These are phyloP conservation scores for Polietes domitor DNA, from an alignment of 2,888 invertebrate genomes.

Conservation along the genomic window DNA sequence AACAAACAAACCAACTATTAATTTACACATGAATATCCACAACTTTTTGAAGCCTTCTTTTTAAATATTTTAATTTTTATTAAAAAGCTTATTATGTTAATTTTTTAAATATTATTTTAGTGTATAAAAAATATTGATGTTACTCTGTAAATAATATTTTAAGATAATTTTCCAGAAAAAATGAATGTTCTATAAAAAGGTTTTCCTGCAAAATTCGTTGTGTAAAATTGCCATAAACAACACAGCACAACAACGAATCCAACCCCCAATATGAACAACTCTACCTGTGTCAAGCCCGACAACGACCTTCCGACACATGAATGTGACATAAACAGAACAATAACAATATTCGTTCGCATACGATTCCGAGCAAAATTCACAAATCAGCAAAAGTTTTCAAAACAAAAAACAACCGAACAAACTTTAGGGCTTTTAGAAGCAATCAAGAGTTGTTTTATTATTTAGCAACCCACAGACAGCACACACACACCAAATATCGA, in stretches of 20 bases:
- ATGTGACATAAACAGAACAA: constrained; percentile 3
- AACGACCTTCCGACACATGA: neutral
- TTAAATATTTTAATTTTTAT: too few species aligned
- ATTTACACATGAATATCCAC: too few species aligned
- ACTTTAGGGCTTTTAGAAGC: constrained; percentile 59
- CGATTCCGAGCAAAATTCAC: neutral
- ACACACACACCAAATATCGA: neutral
- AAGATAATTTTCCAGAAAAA: too few species aligned
- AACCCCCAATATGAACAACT: neutral
- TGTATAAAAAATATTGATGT: too few species aligned
- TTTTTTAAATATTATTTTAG: too few species aligned
- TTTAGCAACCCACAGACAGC: neutral
- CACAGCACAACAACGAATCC: neutral
- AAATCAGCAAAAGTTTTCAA: constrained; percentile 45
- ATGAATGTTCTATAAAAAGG: too few species aligned
- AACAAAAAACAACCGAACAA: constrained; percentile 38
- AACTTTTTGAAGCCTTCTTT: too few species aligned
- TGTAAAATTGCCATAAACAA: neutral
- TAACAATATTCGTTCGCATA: constrained; percentile 3
- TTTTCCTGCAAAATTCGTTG: too few species aligned
- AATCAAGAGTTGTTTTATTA: constrained; percentile 53
- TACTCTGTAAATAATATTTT: too few species aligned
- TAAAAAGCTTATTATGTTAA: too few species aligned
- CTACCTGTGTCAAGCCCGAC: neutral
- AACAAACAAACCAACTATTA: too few species aligned